phyloP scores from a whole-genome alignment of 1,140 invertebrate species.

The silkworm (Bombyx mori) region DNA sequence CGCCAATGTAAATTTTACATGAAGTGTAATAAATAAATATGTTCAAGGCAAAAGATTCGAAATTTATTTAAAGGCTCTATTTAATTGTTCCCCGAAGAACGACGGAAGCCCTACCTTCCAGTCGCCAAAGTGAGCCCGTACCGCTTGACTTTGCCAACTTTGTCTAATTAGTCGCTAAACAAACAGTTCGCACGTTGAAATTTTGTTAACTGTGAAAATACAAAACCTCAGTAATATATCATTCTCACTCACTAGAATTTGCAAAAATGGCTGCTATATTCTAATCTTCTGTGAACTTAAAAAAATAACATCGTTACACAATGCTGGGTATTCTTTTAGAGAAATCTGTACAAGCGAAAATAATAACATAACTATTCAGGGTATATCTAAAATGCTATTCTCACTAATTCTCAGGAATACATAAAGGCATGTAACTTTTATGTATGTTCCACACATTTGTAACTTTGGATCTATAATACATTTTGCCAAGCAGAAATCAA shows the following conservation, averaged over 20 bases:
- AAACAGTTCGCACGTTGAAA: slow-evolving; percentile 20
- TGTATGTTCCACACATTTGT: slow-evolving; percentile 7
- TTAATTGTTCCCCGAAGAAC: slow-evolving; percentile 18
- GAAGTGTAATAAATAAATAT: not conserved
- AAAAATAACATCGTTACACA: too few species aligned
- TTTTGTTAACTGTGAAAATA: not conserved
- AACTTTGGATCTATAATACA: slow-evolving; percentile 13
- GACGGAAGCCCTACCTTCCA: slow-evolving; percentile 17
- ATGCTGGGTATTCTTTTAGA: too few species aligned
- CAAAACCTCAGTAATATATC: too few species aligned
- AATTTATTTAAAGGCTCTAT: slow-evolving; percentile 12
- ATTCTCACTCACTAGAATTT: too few species aligned
- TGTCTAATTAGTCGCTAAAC: slow-evolving; percentile 37
- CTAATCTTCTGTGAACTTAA: too few species aligned
- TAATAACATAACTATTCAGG: too few species aligned
- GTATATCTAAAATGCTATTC: too few species aligned
- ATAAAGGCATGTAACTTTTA: not conserved
- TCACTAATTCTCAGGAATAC: too few species aligned
- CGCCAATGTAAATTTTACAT: too few species aligned
- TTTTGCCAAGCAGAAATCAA: slow-evolving; percentile 19
- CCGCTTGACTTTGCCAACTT: slow-evolving; percentile 25
- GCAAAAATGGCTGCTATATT: too few species aligned
- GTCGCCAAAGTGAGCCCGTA: slow-evolving; percentile 14
- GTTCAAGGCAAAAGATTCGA: not conserved
- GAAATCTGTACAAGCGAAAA: too few species aligned